Evolutionary conservation across 2,888 invertebrate species (phyloP).

Genomic region (Theretra japonica): DNA sequence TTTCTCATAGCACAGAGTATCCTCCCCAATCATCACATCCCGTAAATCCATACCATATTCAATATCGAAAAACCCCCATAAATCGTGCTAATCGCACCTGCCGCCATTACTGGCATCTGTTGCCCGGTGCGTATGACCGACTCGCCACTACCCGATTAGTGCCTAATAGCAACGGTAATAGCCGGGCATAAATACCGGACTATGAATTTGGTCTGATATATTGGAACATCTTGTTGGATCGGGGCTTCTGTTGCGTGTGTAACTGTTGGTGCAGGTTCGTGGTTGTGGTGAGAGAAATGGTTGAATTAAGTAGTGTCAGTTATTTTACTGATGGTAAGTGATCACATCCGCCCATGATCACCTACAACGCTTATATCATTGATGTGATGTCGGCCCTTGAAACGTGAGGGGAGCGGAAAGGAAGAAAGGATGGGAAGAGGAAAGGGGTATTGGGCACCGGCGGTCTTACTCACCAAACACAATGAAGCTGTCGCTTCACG

Average conservation of each 20-base stretch:
- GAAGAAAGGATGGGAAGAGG: too few relatives aligned
- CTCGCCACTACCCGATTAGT: constrained; percentile 53
- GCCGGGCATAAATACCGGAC: constrained; percentile 55
- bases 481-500: too few relatives aligned
- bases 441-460: too few relatives aligned
- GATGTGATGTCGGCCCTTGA: too few relatives aligned
- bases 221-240: constrained; percentile 27
- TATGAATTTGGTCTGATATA: constrained; percentile 59
- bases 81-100: constrained; percentile 27
- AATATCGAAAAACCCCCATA: constrained; percentile 19
- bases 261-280: too few relatives aligned
- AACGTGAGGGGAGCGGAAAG: too few relatives aligned
- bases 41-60: constrained; percentile 3
- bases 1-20: neutral
- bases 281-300: too few relatives aligned
- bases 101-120: constrained; percentile 31
- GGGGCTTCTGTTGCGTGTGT: neutral
- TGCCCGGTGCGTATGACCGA: constrained; percentile 27
- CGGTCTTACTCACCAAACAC: too few relatives aligned
- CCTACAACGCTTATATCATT: too few relatives aligned
- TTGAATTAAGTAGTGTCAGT: too few relatives aligned
- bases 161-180: constrained; percentile 61
- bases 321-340: too few relatives aligned
- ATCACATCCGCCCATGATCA: too few relatives aligned
- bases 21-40: neutral